Conservation (phyloP, 2,888 invertebrate genomes). For the Noctua pronuba region DNA sequence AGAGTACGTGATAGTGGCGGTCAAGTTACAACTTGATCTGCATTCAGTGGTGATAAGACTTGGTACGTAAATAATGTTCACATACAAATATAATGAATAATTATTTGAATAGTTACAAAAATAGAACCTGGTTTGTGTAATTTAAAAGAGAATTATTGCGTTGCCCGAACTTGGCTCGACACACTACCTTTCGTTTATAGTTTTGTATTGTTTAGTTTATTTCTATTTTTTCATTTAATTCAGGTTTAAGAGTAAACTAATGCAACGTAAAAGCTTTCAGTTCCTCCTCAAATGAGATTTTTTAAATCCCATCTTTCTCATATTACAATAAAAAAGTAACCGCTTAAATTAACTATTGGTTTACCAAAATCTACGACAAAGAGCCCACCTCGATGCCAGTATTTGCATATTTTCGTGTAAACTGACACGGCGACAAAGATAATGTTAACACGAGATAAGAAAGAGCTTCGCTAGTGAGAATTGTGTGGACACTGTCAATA, state of each 20-base stretch:
- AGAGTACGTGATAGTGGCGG: slow-evolving; percentile 68
- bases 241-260: not conserved
- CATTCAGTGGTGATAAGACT: slow-evolving; percentile 16
- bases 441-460: slow-evolving; percentile 53
- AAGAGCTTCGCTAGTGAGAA: slow-evolving; percentile 39
- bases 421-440: slow-evolving; percentile 52
- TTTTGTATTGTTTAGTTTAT: no score
- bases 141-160: not conserved
- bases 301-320: not conserved
- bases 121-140: not conserved
- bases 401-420: slow-evolving; percentile 57
- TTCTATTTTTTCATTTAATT: no score
- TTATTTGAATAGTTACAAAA: not conserved
- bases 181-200: not conserved
- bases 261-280: not conserved
- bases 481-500: slow-evolving; percentile 8
- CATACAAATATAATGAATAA: slow-evolving; percentile 4
- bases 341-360: slow-evolving; percentile 1
- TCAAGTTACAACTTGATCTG: slow-evolving; percentile 51
- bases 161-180: not conserved
- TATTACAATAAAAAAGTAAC: not conserved
- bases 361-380: not conserved
- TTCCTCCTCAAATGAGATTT: not conserved
- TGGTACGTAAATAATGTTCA: slow-evolving; percentile 1
- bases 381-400: slow-evolving; percentile 19